Conservation (phyloP, 1,140 invertebrate species). For the Elysia chlorotica region DNA sequence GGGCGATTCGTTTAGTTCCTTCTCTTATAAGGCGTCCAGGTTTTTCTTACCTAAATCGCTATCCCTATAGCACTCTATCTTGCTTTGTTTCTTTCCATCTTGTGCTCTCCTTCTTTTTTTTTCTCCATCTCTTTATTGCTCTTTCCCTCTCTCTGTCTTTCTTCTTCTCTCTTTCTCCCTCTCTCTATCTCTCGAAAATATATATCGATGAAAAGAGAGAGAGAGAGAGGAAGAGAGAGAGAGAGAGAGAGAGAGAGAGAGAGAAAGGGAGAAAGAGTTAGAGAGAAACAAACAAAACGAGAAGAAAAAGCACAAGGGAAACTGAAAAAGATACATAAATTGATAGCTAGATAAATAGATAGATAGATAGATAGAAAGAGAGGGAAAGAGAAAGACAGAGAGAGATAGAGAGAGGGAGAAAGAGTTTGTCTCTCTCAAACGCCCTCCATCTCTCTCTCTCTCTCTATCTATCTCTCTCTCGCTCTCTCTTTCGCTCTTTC, state of each 20-base stretch:
- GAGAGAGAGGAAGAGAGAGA: background rate
- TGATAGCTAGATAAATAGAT: too few relatives aligned
- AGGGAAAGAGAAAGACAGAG: too few relatives aligned
- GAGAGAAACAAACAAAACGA: background rate
- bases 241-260: conserved; percentile 6
- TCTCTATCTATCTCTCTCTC: background rate
- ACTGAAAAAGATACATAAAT: background rate
- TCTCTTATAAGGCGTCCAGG: too few relatives aligned
- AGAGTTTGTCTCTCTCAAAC: too few relatives aligned
- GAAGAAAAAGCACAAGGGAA: background rate
- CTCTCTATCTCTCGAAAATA: background rate
- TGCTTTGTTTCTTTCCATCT: background rate
- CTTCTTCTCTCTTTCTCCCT: background rate
- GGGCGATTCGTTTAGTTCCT: too few relatives aligned
- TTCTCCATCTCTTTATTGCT: background rate
- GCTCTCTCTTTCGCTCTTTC: conserved; percentile 1
- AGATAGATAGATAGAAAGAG: too few relatives aligned
- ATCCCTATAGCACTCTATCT: too few relatives aligned
- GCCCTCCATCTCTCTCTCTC: too few relatives aligned
- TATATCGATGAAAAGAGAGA: background rate
- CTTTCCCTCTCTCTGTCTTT: background rate
- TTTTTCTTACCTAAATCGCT: too few relatives aligned
- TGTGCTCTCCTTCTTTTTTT: background rate
- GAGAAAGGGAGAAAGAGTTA: background rate
- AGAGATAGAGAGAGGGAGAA: too few relatives aligned